Percentiles rank a stretch among this genome's conserved stretches.
These are phyloP conservation scores for Parazoanthus darwini DNA, from an alignment of 92 coral and sea anemone species.

Conservation along the genomic window DNA sequence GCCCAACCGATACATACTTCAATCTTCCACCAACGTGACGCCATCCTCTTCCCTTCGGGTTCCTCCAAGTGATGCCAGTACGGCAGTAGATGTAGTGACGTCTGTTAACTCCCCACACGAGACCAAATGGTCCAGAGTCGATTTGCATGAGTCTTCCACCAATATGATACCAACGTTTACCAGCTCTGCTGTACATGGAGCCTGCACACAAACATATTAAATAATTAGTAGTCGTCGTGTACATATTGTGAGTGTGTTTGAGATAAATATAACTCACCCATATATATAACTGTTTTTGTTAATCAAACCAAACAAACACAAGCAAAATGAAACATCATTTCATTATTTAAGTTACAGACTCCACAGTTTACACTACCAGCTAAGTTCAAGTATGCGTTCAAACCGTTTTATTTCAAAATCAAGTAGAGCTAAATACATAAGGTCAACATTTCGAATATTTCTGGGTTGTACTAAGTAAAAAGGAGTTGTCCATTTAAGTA, in stretches of 20 bases:
- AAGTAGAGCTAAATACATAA: too few relatives aligned
- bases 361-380: background rate
- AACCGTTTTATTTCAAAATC: background rate
- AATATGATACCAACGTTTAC: conserved; percentile 47
- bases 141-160: conserved; percentile 39
- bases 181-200: conserved; percentile 34
- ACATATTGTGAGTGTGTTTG: background rate
- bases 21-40: conserved; percentile 14
- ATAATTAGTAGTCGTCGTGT: background rate
- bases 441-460: too few relatives aligned
- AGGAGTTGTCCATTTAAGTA: too few relatives aligned
- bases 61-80: conserved; percentile 30
- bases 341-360: background rate
- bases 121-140: conserved; percentile 54
- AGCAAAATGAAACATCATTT: background rate
- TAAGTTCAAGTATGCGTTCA: background rate
- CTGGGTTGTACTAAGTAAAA: too few relatives aligned
- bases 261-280: background rate
- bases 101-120: conserved; percentile 45
- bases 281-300: too few relatives aligned
- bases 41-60: conserved; percentile 29
- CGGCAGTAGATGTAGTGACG: conserved; percentile 42
- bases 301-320: too few relatives aligned
- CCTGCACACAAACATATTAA: conserved; percentile 4
- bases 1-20: conserved; percentile 6